Evolutionary conservation across 2,797 vertebrate genomes (phyloP).

Genomic region (Helicolenus hilgendorfi): DNA sequence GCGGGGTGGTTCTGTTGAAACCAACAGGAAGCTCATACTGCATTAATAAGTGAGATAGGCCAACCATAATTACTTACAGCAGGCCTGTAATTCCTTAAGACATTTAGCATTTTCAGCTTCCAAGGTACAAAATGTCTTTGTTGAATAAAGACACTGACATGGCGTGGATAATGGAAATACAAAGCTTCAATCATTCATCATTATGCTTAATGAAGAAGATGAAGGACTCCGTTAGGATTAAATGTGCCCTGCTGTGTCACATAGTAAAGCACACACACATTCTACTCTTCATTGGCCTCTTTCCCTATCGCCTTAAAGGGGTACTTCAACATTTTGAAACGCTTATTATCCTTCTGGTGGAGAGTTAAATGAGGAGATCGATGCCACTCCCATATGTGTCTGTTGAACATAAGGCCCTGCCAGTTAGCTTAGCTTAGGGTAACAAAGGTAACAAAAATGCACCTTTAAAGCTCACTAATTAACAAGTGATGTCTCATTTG

Average conservation of each 20-base stretch:
- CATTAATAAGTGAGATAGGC: constrained; percentile 69
- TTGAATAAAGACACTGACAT: constrained; percentile 7
- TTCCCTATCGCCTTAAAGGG: neutral
- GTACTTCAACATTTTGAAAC: neutral
- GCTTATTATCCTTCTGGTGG: neutral
- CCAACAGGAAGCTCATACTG: constrained; percentile 63
- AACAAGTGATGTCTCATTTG: too few species aligned
- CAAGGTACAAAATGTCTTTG: neutral
- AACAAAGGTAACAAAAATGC: neutral
- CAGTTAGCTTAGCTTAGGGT: neutral
- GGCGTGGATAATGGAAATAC: constrained; percentile 1
- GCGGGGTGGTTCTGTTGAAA: constrained; percentile 42
- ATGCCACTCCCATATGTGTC: neutral
- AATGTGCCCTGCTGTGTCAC: neutral
- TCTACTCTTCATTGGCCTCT: neutral
- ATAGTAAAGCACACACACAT: neutral
- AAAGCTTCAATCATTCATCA: neutral
- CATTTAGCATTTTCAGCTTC: constrained; percentile 22
- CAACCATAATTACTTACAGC: constrained; percentile 28
- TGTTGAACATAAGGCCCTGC: neutral
- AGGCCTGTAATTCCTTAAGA: constrained; percentile 27
- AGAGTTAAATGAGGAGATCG: neutral
- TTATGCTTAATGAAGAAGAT: neutral
- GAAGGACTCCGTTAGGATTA: neutral
- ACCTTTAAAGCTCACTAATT: neutral